Evolutionary conservation across 2,888 invertebrate species (phyloP).

Genomic region (Himalopsyche kuldschensis): DNA sequence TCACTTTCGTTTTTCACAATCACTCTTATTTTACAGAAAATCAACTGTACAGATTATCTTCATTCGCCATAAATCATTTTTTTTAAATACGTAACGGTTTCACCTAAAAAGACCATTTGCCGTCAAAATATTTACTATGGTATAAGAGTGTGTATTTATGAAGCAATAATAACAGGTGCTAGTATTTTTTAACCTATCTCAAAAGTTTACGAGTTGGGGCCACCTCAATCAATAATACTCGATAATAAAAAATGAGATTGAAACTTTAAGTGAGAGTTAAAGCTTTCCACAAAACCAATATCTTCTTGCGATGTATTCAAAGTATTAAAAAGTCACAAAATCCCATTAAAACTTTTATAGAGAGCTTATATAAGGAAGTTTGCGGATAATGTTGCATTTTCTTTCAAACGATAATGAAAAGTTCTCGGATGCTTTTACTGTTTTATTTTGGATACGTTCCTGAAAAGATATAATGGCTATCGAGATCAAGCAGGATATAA

Average conservation of each 20-base stretch:
- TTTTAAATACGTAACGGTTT: no score
- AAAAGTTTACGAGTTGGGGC: no score
- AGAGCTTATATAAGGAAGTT: background rate
- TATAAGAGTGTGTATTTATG: background rate
- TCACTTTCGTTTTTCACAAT: background rate
- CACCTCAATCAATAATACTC: background rate
- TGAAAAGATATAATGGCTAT: no score
- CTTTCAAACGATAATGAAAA: background rate
- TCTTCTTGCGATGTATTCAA: background rate
- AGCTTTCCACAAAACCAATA: background rate
- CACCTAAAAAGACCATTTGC: no score
- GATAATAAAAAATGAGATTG: background rate
- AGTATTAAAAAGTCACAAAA: background rate
- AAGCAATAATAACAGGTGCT: background rate
- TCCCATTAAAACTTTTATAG: background rate
- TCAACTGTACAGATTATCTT: background rate
- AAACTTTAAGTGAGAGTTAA: background rate
- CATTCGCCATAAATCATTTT: background rate
- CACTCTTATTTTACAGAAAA: background rate
- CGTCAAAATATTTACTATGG: no score
- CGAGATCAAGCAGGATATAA: no score
- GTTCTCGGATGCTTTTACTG: background rate
- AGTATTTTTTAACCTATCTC: no score
- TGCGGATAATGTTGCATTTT: background rate
- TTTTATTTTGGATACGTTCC: background rate